phyloP scores from a whole-genome alignment of 2,797 vertebrate species.

The Aeoliscus strigatus region DNA sequence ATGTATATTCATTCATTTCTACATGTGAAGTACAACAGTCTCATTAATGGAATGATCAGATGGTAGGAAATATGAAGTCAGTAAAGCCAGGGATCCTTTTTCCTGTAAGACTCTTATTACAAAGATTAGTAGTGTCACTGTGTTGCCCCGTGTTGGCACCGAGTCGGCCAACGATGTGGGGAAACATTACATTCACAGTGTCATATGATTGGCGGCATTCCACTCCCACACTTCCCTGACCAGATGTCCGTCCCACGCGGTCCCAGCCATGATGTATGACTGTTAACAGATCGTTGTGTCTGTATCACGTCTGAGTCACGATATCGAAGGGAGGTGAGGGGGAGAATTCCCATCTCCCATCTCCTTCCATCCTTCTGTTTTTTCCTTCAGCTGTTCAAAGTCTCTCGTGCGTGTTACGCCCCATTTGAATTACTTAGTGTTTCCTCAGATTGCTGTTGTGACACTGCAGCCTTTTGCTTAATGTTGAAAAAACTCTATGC shows the following conservation, averaged over 20 bases:
- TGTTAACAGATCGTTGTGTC: conserved; percentile 14
- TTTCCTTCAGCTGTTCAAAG: conserved; percentile 12
- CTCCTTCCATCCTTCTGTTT: conserved; percentile 2
- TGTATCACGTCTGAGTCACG: conserved; percentile 35
- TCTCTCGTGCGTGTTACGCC: conserved; percentile 18
- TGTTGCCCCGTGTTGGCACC: too few relatives aligned
- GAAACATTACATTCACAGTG: too few relatives aligned
- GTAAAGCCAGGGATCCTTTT: too few relatives aligned
- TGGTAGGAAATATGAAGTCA: too few relatives aligned
- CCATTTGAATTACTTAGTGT: conserved; percentile 36
- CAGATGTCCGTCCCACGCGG: conserved; percentile 54
- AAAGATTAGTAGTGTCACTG: too few relatives aligned
- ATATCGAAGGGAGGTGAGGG: not conserved
- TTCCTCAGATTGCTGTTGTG: conserved; percentile 42
- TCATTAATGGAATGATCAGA: too few relatives aligned
- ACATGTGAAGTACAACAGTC: too few relatives aligned
- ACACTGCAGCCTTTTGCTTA: conserved; percentile 38
- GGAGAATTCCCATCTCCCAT: conserved; percentile 1
- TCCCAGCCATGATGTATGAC: conserved; percentile 22
- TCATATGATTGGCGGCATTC: conserved; percentile 26
- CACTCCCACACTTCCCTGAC: conserved; percentile 25
- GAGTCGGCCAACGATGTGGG: too few relatives aligned
- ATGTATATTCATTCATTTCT: too few relatives aligned
- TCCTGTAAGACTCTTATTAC: too few relatives aligned
- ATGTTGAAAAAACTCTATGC: conserved; percentile 50